Base-by-base conservation (phyloP, 1,140 invertebrate genomes). In the Dendroctonus ponderosae region DNA sequence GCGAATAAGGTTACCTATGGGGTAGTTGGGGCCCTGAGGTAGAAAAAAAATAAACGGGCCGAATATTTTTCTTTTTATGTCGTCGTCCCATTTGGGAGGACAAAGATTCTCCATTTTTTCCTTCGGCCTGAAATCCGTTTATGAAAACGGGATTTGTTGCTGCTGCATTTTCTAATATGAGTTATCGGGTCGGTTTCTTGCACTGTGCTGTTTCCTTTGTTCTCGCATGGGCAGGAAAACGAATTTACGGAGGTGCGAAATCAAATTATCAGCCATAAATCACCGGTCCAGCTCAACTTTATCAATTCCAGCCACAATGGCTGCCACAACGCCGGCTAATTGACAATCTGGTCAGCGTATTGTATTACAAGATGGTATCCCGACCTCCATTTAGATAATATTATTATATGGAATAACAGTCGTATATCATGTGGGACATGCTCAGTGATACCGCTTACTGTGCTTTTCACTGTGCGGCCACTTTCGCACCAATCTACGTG, bases 311-410 rank as follows among this genome's bases (percentile, higher is more conserved):
- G 39, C 38, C 59, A 42, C 38, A 57, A 57, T 57, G 14, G 54
- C 26, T 41, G 39, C 54, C 39, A 62, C 37, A 62, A 62, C 48
- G 37, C 59, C 49, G 39, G 49, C 59, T 62, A 62, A 62, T 51
- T 62, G 59, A 62, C 59, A 62, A 62, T 62, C 59, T 52, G 59
- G 38, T 42, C 49, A 52, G 59, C 59, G 56, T 58, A 62, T 62
- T 62, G 59, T 62, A 62, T 62, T 62, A 62, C 59, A 51, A 62
- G 59, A 62, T 62, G 59, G 48, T 62, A 62, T 62, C 59, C 59
- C 50, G 49, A 42, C 59, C 41, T 62, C 59, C 59, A 62, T 62
- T 62, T 62, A 62, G 59, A 62, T 62, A 62, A 62, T 62, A 62
- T 62, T 62, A 62, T 62, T 62, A 62, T 41, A 52, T 42, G 59